Conservation (phyloP, 2,888 invertebrate genomes). For the Hypolimnas misippus region DNA sequence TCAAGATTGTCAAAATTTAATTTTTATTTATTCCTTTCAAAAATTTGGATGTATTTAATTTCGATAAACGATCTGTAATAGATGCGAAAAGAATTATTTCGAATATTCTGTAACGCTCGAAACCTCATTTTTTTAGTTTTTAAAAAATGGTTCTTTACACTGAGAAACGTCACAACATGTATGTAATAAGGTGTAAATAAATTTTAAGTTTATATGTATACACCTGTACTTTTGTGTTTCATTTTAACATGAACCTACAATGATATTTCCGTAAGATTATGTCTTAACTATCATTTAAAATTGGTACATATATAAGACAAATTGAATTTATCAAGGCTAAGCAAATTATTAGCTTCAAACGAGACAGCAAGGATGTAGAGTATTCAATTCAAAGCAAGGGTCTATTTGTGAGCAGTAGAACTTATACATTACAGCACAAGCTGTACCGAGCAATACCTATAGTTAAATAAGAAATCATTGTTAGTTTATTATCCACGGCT, state of each 20-base stretch:
- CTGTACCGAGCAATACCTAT: no score
- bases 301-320: no score
- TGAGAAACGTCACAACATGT: slow-evolving; percentile 77
- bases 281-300: neutral
- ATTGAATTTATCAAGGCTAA: no score
- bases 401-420: no score
- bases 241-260: neutral
- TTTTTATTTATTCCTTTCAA: slow-evolving; percentile 26
- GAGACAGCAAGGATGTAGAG: no score
- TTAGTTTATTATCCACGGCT: no score
- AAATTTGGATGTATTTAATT: slow-evolving; percentile 15
- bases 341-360: no score
- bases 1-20: slow-evolving; percentile 27
- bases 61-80: slow-evolving; percentile 16
- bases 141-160: slow-evolving; percentile 59
- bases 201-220: slow-evolving; percentile 81
- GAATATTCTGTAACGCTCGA: slow-evolving; percentile 48
- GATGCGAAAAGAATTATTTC: slow-evolving; percentile 30
- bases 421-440: no score
- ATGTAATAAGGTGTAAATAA: slow-evolving; percentile 81
- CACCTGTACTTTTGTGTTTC: slow-evolving; percentile 72
- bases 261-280: neutral
- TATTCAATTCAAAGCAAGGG: no score
- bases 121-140: slow-evolving; percentile 50
- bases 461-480: no score